A percentile compares a stretch with the other conserved stretches of the same genome.
Conservation (phyloP, 2,113 vertebrate genomes). For the Hyperopisus bebe region DNA sequence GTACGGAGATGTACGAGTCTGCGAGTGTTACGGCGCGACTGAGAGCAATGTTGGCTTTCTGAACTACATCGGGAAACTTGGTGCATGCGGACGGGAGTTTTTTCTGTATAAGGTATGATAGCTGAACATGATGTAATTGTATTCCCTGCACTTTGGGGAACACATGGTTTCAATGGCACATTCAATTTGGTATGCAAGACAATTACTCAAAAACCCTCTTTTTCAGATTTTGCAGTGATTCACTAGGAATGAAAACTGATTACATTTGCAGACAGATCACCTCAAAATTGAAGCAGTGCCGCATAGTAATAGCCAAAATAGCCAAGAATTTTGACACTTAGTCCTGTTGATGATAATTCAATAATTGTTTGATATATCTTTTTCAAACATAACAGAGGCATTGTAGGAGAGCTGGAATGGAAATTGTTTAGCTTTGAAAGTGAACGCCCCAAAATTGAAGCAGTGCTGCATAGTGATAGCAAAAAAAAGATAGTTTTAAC, state of each 20-base stretch:
- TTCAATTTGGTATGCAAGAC: background rate
- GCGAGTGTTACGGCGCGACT: conserved; percentile 75
- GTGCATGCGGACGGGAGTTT: conserved; percentile 67
- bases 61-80: conserved; percentile 72
- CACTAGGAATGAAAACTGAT: background rate
- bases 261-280: background rate
- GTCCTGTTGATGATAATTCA: background rate
- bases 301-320: background rate
- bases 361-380: background rate
- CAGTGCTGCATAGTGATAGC: background rate
- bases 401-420: background rate
- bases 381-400: background rate
- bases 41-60: conserved; percentile 74
- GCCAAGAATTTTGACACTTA: background rate
- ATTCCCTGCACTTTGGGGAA: background rate
- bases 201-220: background rate
- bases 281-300: background rate
- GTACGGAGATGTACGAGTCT: conserved; percentile 69
- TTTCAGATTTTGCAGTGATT: background rate
- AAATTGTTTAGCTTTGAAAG: background rate
- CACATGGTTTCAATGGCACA: background rate
- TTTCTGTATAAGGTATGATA: conserved; percentile 57
- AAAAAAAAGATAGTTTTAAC: background rate
- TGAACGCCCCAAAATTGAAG: background rate
- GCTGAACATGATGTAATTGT: background rate